Base-by-base conservation (phyloP, 1,140 invertebrate genomes). In the Polypedilum pembai region DNA sequence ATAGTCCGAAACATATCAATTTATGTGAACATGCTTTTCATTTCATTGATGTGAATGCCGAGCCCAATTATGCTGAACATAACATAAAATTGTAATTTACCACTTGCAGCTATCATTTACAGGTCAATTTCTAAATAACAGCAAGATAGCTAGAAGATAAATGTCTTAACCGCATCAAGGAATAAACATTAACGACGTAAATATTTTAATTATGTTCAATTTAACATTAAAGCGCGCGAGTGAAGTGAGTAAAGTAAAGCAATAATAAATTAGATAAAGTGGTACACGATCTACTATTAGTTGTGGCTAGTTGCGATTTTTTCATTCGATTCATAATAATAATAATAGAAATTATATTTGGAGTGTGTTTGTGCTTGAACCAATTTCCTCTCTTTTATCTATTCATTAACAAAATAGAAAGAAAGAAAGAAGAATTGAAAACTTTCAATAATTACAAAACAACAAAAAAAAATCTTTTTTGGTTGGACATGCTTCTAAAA, bases 231-330 rank as follows among this genome's bases (percentile, higher is more conserved):
- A 56, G 45, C 45, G 45, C 12, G 45, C 18, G 20, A 21, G 20
- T 69, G 17, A 69, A 69, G 65, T 21, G 65, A 18, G 65, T 69
- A 69, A 69, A 69, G 15, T 20, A 69, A 69, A 69, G 17, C 18
- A 69, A 69, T 69, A 56, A 56, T 69, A 56, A 56, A 21, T 69
- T 69, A 69, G 18, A 8, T 7, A 20, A 69, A 69, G 65, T 69
- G 65, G 17, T 69, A 20, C 65, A 69, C 17, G 65, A 69, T 69
- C 65, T 69, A 69, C 65, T 69, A 69, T 69, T 69, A 69, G 65
- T 69, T 69, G 65, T 69, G 45, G 65, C 65, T 18, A 18, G 65
- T 69, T 69, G 12, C 15, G 1, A 20, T 15, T 56, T 56, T 56
- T 15, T 56, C 45, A 56, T 12, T 56, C 15, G 12, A n/a, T 56